A percentile compares a stretch with the other conserved stretches of the same genome.
Evolutionary conservation across 2,113 vertebrate species (phyloP).

Genomic region (Uropsilus gracilis): DNA sequence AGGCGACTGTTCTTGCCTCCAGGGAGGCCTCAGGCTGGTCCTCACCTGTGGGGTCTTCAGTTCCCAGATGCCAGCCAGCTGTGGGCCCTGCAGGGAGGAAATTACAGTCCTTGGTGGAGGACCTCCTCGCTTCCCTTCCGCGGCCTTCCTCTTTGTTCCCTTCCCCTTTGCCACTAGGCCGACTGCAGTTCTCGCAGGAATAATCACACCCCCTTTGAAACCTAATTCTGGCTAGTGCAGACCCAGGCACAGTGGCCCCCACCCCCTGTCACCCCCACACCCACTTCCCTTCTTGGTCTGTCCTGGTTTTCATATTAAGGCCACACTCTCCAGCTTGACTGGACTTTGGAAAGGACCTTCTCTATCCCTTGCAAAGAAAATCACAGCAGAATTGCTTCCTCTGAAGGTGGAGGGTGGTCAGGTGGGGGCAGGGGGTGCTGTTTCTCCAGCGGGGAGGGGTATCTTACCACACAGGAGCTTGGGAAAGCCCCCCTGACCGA

Average conservation of each 20-base stretch:
- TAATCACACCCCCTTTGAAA: not conserved
- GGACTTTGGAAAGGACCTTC: not conserved
- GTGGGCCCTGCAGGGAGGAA: not conserved
- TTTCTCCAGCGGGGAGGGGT: not conserved
- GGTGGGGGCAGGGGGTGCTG: not conserved
- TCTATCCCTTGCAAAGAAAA: not conserved
- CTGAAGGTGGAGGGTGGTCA: not conserved
- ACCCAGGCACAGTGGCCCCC: accelerated
- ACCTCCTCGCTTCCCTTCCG: not conserved
- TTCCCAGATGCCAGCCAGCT: not conserved
- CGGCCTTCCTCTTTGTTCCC: not conserved
- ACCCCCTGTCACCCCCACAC: not conserved
- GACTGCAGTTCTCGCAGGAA: not conserved
- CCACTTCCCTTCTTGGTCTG: not conserved
- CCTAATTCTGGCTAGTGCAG: not conserved
- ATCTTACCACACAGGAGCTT: too few species aligned
- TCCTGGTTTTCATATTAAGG: not conserved
- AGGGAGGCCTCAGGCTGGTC: not conserved
- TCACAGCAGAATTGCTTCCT: not conserved
- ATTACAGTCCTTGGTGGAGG: not conserved
- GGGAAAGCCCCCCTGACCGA: too few species aligned
- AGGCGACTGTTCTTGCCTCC: not conserved
- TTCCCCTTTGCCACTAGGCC: not conserved
- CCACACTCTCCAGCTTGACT: not conserved
- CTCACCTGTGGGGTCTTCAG: not conserved